Evolutionary conservation across 2,888 invertebrate genomes (phyloP).

Genomic region (Aquatica leii): DNA sequence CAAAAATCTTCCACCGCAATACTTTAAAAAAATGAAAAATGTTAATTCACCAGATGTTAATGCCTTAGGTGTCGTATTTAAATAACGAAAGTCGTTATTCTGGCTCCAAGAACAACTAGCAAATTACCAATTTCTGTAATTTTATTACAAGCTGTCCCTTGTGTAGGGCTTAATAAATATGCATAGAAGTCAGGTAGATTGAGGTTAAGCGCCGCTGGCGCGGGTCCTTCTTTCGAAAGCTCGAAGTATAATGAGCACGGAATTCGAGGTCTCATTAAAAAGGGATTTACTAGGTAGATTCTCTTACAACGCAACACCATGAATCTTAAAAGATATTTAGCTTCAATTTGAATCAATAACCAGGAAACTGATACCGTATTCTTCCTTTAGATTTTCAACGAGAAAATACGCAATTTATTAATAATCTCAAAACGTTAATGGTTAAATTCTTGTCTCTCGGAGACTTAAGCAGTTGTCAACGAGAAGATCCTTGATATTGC

Average conservation of each 20-base stretch:
- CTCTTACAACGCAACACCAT: slow-evolving; percentile 24
- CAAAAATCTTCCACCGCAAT: too few species aligned
- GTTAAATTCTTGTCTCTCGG: slow-evolving; percentile 16
- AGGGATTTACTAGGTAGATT: slow-evolving; percentile 41
- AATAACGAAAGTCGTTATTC: slow-evolving; percentile 36
- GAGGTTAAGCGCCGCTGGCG: slow-evolving; percentile 37
- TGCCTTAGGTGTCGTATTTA: slow-evolving; percentile 32
- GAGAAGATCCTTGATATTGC: slow-evolving; percentile 18
- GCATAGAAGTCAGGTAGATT: slow-evolving; percentile 37
- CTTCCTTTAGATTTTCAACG: too few species aligned
- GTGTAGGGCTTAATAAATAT: slow-evolving; percentile 39
- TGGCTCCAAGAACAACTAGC: slow-evolving; percentile 31
- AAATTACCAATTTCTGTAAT: slow-evolving; percentile 40
- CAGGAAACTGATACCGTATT: too few species aligned
- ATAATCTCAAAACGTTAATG: slow-evolving; percentile 24
- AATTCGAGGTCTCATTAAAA: slow-evolving; percentile 42
- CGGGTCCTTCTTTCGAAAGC: slow-evolving; percentile 36
- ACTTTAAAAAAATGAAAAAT: too few species aligned
- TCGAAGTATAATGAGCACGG: slow-evolving; percentile 39
- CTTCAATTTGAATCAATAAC: slow-evolving; percentile 23
- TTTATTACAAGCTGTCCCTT: slow-evolving; percentile 37
- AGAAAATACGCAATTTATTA: slow-evolving; percentile 22
- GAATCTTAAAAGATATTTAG: slow-evolving; percentile 32
- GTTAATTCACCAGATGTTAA: slow-evolving; percentile 32
- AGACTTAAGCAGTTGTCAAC: slow-evolving; percentile 26